Percentiles rank a stretch among this genome's conserved stretches.
Conservation (phyloP, 2,113 vertebrate genomes). For the Dolichallabes microphthalmus region DNA sequence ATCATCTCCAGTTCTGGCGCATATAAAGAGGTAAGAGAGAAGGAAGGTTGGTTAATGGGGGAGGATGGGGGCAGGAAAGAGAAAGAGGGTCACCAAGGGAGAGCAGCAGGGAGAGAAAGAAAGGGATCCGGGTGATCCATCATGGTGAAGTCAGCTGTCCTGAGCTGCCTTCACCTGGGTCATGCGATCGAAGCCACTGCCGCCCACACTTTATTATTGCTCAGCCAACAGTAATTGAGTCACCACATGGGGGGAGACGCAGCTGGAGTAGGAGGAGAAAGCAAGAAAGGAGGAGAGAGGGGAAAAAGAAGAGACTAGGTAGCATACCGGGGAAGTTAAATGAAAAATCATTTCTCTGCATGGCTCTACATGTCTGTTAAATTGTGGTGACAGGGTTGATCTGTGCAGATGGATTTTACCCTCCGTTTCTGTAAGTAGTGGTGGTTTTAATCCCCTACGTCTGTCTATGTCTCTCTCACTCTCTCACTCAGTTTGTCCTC, state of each 20-base stretch:
- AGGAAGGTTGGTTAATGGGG: constrained; percentile 50
- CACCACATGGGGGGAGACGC: constrained; percentile 60
- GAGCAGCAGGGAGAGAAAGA: constrained; percentile 66
- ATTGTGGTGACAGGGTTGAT: constrained; percentile 46
- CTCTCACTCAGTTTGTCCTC: constrained; percentile 76
- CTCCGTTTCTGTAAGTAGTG: constrained; percentile 33
- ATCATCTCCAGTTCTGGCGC: neutral
- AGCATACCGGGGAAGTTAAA: constrained; percentile 60
- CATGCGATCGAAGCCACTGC: constrained; percentile 86
- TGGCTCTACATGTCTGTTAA: constrained; percentile 40
- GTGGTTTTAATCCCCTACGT: constrained; percentile 39
- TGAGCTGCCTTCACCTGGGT: constrained; percentile 84
- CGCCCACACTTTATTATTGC: constrained; percentile 94
- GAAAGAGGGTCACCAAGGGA: constrained; percentile 47
- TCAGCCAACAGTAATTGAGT: constrained; percentile 83
- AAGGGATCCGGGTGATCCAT: constrained; percentile 87
- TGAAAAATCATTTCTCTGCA: constrained; percentile 57
- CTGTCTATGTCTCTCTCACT: constrained; percentile 21
- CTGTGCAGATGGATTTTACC: constrained; percentile 46
- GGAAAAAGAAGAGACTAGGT: constrained; percentile 72
- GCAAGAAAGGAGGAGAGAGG: constrained; percentile 41
- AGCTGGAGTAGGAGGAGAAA: constrained; percentile 23
- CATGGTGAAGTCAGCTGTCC: constrained; percentile 87
- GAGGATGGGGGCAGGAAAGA: constrained; percentile 54
- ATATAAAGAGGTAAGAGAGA: constrained; percentile 29